A percentile compares a stretch with the other conserved stretches of the same genome.
phyloP scores from a whole-genome alignment of 2,797 vertebrate species.

The Falco concolor region DNA sequence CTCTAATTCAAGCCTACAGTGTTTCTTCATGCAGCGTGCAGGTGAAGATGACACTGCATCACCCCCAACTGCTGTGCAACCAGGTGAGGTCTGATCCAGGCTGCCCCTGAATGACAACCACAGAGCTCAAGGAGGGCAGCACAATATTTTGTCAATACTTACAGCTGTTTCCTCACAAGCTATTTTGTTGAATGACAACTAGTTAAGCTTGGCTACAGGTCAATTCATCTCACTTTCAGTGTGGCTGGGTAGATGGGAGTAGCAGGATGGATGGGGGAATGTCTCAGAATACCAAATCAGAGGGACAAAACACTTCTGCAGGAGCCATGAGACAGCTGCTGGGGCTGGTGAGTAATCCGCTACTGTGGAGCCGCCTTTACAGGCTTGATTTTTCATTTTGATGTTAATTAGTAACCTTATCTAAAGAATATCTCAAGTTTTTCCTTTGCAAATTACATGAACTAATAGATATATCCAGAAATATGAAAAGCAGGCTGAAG shows the following conservation, averaged over 20 bases:
- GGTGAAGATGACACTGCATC: rapidly evolving
- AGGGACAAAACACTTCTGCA: neutral
- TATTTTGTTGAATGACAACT: neutral
- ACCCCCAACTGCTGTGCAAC: neutral
- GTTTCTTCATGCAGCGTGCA: neutral
- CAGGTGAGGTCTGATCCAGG: neutral
- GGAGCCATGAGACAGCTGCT: neutral
- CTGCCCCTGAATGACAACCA: neutral
- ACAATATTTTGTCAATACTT: neutral
- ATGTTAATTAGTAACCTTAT: constrained; percentile 1
- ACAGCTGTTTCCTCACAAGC: neutral
- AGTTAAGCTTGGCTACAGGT: neutral
- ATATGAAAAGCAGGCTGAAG: neutral
- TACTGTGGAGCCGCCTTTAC: neutral
- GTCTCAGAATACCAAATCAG: neutral
- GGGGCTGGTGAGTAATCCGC: neutral
- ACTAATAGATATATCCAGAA: neutral
- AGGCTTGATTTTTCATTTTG: neutral
- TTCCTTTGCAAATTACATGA: neutral
- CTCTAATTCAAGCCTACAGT: rapidly evolving
- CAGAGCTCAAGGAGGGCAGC: neutral
- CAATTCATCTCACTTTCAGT: neutral
- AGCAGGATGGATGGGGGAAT: neutral
- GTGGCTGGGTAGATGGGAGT: neutral
- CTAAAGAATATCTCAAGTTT: neutral